Conservation (phyloP, 2,113 vertebrate genomes). For the Balaeniceps rex region DNA sequence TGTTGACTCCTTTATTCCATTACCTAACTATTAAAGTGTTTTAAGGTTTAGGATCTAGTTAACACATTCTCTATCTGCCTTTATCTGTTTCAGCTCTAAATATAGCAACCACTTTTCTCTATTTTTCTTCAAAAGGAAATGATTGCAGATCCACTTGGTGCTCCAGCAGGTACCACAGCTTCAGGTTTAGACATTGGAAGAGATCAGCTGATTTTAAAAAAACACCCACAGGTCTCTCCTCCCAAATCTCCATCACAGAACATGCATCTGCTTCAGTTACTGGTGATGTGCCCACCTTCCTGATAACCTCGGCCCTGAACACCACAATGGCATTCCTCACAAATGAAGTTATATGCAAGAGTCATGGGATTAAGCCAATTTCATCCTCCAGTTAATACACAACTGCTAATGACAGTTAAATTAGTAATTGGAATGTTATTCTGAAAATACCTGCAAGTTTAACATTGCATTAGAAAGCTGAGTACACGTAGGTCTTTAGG, state of each 20-base stretch:
- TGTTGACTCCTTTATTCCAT: not conserved
- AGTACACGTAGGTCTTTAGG: not conserved
- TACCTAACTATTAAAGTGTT: not conserved
- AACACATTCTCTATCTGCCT: not conserved
- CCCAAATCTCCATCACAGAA: not conserved
- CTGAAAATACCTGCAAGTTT: not conserved
- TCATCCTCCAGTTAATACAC: not conserved
- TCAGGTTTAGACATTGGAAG: not conserved
- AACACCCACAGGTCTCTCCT: not conserved
- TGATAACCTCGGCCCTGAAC: accelerated
- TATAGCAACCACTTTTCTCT: not conserved
- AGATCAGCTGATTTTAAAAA: not conserved
- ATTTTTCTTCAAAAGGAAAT: not conserved
- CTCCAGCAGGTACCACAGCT: not conserved
- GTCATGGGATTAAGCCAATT: not conserved
- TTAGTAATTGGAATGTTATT: not conserved
- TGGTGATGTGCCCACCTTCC: not conserved
- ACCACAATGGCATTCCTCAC: not conserved
- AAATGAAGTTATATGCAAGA: not conserved
- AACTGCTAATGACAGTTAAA: not conserved
- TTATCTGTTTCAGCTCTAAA: not conserved
- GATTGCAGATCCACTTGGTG: not conserved
- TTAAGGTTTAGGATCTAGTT: not conserved
- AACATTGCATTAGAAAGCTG: not conserved
- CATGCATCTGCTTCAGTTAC: not conserved